Evolutionary conservation across 2,888 invertebrate genomes (phyloP).

Genomic region (Halocaridina rubra): DNA sequence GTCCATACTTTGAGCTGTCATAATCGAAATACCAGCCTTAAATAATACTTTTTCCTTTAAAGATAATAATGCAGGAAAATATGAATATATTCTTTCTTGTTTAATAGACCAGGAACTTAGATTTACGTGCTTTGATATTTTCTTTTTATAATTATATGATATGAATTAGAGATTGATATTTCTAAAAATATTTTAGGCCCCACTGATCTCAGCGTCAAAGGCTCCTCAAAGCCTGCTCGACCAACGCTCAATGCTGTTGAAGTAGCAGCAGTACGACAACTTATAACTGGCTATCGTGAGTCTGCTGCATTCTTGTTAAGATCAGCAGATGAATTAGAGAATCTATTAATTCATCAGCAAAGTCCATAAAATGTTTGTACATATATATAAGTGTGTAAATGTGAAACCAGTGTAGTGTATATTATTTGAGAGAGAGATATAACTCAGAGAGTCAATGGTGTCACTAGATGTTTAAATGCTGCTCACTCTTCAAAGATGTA

Average conservation of each 20-base stretch:
- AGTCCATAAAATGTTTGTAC: constrained; percentile 46
- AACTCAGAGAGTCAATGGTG: constrained; percentile 44
- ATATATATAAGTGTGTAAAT: constrained; percentile 45
- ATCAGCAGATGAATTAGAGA: constrained; percentile 93
- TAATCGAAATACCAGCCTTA: too few species aligned
- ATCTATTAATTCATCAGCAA: constrained; percentile 75
- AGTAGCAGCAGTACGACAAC: constrained; percentile 91
- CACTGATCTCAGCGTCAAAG: constrained; percentile 91
- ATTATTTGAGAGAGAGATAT: constrained; percentile 22
- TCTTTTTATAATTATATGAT: too few species aligned
- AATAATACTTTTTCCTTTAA: too few species aligned
- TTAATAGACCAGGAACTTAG: too few species aligned
- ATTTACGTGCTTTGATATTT: too few species aligned
- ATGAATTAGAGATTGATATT: too few species aligned
- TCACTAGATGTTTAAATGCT: constrained; percentile 52
- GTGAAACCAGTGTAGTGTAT: constrained; percentile 36
- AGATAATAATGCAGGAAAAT: too few species aligned
- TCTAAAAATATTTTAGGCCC: too few species aligned
- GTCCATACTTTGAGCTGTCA: too few species aligned
- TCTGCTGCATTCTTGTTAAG: constrained; percentile 94
- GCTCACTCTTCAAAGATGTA: constrained; percentile 56
- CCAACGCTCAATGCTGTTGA: constrained; percentile 92
- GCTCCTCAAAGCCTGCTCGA: constrained; percentile 69
- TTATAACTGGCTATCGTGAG: constrained; percentile 95
- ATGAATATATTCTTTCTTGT: too few species aligned